Percentiles rank a stretch among this genome's conserved stretches.
These are phyloP conservation scores for Arge pagana DNA, from an alignment of 2,888 invertebrate species.

Conservation along the genomic window DNA sequence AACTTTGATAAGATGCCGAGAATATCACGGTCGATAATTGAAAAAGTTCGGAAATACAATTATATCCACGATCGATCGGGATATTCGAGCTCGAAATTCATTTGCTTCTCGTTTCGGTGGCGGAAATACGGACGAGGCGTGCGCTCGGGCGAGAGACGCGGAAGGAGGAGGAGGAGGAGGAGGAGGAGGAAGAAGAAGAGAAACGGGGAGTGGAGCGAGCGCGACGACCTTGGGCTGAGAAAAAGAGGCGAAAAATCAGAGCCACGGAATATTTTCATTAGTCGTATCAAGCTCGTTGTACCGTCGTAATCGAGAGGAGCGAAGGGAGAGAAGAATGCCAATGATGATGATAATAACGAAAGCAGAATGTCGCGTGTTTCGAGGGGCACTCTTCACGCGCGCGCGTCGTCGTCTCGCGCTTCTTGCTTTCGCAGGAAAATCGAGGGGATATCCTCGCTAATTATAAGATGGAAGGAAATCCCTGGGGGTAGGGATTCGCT, in stretches of 20 bases:
- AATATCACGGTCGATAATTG: slow-evolving; percentile 11
- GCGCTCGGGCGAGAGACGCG: background rate
- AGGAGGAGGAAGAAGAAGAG: background rate
- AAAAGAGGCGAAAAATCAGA: background rate
- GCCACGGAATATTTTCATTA: slow-evolving; percentile 32
- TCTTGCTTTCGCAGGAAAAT: slow-evolving; percentile 8
- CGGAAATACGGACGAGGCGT: too few relatives aligned
- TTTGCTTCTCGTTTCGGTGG: background rate
- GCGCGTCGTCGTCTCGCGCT: too few relatives aligned
- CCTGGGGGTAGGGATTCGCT: slow-evolving; percentile 29
- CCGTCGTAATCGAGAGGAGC: slow-evolving; percentile 28
- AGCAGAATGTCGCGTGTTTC: background rate
- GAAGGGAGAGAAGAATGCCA: background rate
- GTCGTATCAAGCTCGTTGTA: slow-evolving; percentile 24
- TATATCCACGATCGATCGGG: background rate
- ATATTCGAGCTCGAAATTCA: slow-evolving; percentile 5
- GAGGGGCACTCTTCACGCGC: too few relatives aligned
- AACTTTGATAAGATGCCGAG: too few relatives aligned
- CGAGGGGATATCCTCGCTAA: slow-evolving; percentile 25
- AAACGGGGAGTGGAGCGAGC: background rate
- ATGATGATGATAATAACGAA: background rate
- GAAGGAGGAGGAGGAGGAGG: too few relatives aligned
- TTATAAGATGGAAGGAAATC: slow-evolving; percentile 32
- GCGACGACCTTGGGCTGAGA: background rate
- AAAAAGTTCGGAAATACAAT: slow-evolving; percentile 13